Base-by-base conservation (phyloP, 2,113 vertebrate genomes). In the Capreolus pygargus region DNA sequence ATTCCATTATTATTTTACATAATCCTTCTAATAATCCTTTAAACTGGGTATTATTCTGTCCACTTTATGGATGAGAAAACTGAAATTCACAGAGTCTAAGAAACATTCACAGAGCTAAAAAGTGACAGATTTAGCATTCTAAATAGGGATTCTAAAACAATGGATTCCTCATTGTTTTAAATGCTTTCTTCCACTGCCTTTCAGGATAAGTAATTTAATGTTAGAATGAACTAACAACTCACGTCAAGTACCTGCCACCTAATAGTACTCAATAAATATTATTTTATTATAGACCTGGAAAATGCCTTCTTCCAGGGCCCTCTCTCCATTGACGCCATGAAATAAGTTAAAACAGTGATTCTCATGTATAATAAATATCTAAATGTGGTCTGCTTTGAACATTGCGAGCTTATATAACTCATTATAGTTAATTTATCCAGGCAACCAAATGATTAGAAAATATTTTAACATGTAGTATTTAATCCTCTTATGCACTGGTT, bases 51-150 rank as follows among this genome's bases (percentile, higher is more conserved):
- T 82, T 52, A 25, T 58, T 91, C 47, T 95, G 1, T 10, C 23
- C 13, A 43, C 43, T 96, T 86, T 83, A 94, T 89, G 36, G 50
- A 50, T 58, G 45, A 95, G 36, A 79, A 96, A 97, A 76, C 45
- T n/a, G 27, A 28, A 90, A 88, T 6, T 83, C 30, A 52, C 23
- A 82, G 57, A 84, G 28, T 70, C 17, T 67, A 39, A 58, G 55
- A 83, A 67, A 79, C 3, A 45, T 19, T 36, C 17, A 70, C 30
- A 96, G 30, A 82, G 45, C 28, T 93, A 89, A 33, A 87, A 83
- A 61, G 50, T 33, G 5, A 81, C 88, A 82, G 58, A 30, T 64
- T 43, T 61, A n/a, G 3, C 78, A 86, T 78, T 86, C 3, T 90
- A 61, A 89, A 74, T 39, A 23, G 12, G 36, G 67, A 74, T 39